phyloP scores from a whole-genome alignment of 1,140 invertebrate species.

The Lordiphosa mommai region DNA sequence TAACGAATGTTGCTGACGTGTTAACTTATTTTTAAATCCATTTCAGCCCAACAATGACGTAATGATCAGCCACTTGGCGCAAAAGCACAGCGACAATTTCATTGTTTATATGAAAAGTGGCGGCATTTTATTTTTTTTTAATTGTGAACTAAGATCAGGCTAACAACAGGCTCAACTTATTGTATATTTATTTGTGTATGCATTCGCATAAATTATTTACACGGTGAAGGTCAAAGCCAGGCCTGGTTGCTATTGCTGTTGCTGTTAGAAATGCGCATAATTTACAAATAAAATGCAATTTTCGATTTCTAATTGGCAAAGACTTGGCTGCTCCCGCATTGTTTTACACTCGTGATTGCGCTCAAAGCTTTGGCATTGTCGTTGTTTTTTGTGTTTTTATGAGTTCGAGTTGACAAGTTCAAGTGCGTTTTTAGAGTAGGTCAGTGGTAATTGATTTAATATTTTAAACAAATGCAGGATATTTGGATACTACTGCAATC shows the following conservation, averaged over 20 bases:
- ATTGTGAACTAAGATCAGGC: no score
- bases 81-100: slow-evolving; percentile 35
- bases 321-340: slow-evolving; percentile 22
- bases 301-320: slow-evolving; percentile 56
- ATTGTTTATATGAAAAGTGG: slow-evolving; percentile 66
- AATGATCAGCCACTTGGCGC: slow-evolving; percentile 55
- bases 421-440: slow-evolving; percentile 25
- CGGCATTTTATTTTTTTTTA: slow-evolving; percentile 3
- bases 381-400: no score
- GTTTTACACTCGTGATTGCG: slow-evolving; percentile 6
- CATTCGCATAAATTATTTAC: slow-evolving; percentile 9
- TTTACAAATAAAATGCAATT: slow-evolving; percentile 42
- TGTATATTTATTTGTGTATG: no score
- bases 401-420: slow-evolving; percentile 63
- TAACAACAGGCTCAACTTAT: no score
- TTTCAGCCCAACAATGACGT: slow-evolving; percentile 62
- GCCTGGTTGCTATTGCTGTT: slow-evolving; percentile 38
- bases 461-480: no score
- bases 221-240: slow-evolving; percentile 19
- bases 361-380: slow-evolving; percentile 46
- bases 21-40: slow-evolving; percentile 64
- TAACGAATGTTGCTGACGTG: slow-evolving; percentile 47
- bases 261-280: slow-evolving; percentile 72
- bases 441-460: no score
- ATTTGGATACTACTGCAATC: no score